Evolutionary conservation across 2,113 vertebrate genomes (phyloP).

Genomic region (Strix aluco): DNA sequence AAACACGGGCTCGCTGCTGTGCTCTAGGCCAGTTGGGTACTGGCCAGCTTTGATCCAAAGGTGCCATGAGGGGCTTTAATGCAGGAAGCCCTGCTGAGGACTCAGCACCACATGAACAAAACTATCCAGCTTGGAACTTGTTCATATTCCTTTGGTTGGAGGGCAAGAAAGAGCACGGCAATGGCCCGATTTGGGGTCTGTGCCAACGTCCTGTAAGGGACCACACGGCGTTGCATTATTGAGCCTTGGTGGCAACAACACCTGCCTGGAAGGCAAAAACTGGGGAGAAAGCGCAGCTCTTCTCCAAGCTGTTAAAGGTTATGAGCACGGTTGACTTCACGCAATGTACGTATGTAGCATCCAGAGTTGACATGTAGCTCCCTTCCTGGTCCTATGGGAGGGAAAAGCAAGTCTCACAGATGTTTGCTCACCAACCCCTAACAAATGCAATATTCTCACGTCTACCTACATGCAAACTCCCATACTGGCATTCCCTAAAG

Average conservation of each 20-base stretch:
- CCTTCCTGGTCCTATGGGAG: neutral
- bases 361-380: neutral
- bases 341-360: neutral
- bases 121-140: neutral
- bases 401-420: neutral
- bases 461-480: neutral
- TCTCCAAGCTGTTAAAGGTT: neutral
- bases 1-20: neutral
- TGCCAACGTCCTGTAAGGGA: neutral
- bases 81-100: neutral
- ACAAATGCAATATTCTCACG: neutral
- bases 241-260: neutral
- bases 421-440: neutral
- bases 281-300: neutral
- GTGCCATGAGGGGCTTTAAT: neutral
- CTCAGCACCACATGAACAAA: accelerated
- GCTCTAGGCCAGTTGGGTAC: neutral
- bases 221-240: neutral
- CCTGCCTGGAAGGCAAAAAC: neutral
- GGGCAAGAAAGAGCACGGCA: neutral
- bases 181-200: neutral
- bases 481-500: neutral
- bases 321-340: neutral
- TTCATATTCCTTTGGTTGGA: neutral
- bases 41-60: neutral